Conservation (phyloP, 2,888 invertebrate species). For the Timandra comae region DNA sequence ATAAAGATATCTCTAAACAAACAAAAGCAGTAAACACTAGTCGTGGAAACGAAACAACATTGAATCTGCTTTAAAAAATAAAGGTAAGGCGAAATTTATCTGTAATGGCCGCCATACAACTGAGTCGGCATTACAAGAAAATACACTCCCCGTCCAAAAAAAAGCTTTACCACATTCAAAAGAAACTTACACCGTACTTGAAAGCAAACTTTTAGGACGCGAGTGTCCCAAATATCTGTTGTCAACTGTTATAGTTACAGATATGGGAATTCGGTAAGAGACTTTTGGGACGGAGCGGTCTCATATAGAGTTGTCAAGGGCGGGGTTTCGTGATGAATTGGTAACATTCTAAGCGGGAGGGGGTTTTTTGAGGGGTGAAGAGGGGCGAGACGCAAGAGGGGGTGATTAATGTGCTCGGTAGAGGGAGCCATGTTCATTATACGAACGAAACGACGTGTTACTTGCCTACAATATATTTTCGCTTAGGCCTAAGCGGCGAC, state of each 20-base stretch:
- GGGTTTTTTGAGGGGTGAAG: conserved; percentile 57
- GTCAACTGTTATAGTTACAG: conserved; percentile 11
- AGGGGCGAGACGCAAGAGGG: conserved; percentile 45
- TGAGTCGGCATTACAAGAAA: conserved; percentile 57
- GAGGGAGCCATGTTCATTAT: conserved; percentile 76
- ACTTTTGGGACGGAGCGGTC: conserved; percentile 51
- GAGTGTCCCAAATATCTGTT: conserved; percentile 30
- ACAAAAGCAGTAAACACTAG: conserved; percentile 22
- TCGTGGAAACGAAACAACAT: conserved; percentile 35
- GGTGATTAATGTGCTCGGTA: conserved; percentile 65
- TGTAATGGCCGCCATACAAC: conserved; percentile 59
- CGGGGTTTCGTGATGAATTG: conserved; percentile 78
- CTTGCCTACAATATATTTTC: conserved; percentile 69
- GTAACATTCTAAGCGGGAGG: conserved; percentile 66
- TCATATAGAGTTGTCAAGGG: conserved; percentile 80
- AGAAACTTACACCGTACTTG: conserved; percentile 24
- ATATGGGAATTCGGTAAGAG: conserved; percentile 34
- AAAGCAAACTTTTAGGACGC: conserved; percentile 31
- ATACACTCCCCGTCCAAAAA: conserved; percentile 45
- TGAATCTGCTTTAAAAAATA: conserved; percentile 51
- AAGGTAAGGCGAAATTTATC: conserved; percentile 57
- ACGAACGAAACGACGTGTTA: conserved; percentile 71
- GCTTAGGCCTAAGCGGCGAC: conserved; percentile 49
- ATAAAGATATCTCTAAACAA: conserved; percentile 15
- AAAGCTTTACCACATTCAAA: conserved; percentile 31